These are phyloP conservation scores for Oenanthe melanoleuca DNA, from an alignment of 2,113 vertebrate species.

Conservation along the genomic window DNA sequence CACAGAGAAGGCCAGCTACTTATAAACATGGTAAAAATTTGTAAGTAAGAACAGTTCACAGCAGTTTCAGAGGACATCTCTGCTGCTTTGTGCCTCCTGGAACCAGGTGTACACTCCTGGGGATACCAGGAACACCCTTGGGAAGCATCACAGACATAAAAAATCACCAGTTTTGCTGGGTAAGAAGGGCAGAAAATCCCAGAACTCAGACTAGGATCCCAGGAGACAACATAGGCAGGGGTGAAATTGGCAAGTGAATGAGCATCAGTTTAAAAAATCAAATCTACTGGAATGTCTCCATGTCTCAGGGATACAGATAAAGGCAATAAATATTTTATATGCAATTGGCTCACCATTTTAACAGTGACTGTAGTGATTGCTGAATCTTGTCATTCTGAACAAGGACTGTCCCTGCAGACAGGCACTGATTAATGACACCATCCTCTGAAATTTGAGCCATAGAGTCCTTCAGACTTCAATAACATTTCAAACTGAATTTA, in stretches of 20 bases:
- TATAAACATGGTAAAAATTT: not conserved
- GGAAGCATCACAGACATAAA: not conserved
- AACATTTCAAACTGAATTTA: constrained; percentile 14
- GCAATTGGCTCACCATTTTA: not conserved
- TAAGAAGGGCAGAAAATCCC: not conserved
- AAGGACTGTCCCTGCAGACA: not conserved
- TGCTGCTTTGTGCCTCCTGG: not conserved
- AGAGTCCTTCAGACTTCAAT: constrained; percentile 24
- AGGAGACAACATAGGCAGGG: not conserved
- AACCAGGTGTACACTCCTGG: not conserved
- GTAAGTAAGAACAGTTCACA: not conserved
- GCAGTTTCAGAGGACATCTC: not conserved
- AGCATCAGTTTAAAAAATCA: not conserved
- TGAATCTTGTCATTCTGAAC: not conserved
- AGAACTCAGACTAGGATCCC: not conserved
- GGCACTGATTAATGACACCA: not conserved
- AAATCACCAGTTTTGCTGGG: not conserved
- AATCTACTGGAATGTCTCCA: not conserved
- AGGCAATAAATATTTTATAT: constrained; percentile 14
- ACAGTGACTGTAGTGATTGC: not conserved
- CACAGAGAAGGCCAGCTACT: not conserved
- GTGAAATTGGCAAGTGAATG: not conserved
- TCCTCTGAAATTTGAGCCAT: not conserved
- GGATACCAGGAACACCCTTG: not conserved
- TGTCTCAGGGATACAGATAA: not conserved